Conservation (phyloP, 64 coral and sea anemone species). For the Cladopsammia gracilis region DNA sequence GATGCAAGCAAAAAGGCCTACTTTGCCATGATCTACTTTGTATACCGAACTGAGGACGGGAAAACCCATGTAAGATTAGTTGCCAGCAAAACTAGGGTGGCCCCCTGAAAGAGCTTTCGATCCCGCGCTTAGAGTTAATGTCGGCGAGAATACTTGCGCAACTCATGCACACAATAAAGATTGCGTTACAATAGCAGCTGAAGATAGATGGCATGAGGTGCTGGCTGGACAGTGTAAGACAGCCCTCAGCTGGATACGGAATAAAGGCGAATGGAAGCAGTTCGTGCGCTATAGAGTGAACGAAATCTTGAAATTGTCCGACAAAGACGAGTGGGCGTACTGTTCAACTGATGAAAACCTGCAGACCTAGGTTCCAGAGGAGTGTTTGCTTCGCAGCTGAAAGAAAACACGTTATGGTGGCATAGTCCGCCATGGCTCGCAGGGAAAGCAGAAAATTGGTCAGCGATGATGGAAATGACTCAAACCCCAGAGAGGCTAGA, state of each 20-base stretch:
- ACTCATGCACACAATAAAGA: constrained; percentile 17
- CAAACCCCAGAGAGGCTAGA: constrained; percentile 7
- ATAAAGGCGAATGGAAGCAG: constrained; percentile 36
- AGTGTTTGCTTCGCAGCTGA: not conserved
- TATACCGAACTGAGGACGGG: not conserved
- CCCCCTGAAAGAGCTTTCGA: constrained; percentile 10
- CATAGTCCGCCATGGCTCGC: constrained; percentile 10
- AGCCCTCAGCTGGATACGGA: constrained; percentile 32
- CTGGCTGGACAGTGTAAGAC: constrained; percentile 36
- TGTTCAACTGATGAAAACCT: not conserved
- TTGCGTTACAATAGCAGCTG: not conserved
- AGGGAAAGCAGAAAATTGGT: constrained; percentile 1
- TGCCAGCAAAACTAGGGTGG: not conserved
- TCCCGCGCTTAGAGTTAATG: constrained; percentile 30
- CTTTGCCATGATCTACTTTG: constrained; percentile 20
- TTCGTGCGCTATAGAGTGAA: constrained; percentile 35
- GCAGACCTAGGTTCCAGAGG: constrained; percentile 46
- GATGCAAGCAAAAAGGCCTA: constrained; percentile 12
- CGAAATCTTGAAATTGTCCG: not conserved
- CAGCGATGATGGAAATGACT: not conserved
- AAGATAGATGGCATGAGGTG: not conserved
- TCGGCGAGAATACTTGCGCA: constrained; percentile 33
- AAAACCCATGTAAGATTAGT: constrained; percentile 1
- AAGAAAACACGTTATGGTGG: constrained; percentile 2
- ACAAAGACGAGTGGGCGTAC: not conserved